A percentile compares a stretch with the other conserved stretches of the same genome.
Evolutionary conservation across 37 sponge, comb jelly and placozoan species (phyloP).

Genomic region (Ianthella basta): DNA sequence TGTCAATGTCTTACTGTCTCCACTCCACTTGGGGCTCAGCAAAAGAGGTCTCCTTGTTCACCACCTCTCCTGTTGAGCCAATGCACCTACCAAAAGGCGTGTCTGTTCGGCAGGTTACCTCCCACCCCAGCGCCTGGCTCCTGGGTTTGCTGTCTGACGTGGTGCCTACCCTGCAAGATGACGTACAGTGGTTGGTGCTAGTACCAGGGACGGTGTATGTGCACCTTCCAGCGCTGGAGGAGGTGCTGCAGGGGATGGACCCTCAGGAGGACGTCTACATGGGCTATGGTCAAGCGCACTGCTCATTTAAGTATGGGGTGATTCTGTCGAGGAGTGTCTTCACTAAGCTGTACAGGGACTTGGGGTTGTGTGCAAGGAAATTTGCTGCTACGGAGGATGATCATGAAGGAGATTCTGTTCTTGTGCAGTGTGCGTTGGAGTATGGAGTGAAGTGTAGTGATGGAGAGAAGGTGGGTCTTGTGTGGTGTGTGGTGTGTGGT

Average conservation of each 20-base stretch:
- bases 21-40: constrained; percentile 17
- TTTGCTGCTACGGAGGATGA: not conserved
- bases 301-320: not conserved
- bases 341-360: not conserved
- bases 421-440: not conserved
- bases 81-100: constrained; percentile 5
- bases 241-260: not conserved
- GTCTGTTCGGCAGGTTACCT: not conserved
- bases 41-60: not conserved
- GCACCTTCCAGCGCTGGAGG: not conserved
- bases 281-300: not conserved
- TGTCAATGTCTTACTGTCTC: constrained; percentile 12
- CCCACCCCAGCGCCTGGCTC: not conserved
- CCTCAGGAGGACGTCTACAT: not conserved
- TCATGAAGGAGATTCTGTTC: constrained; percentile 7
- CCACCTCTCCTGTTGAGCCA: not conserved
- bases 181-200: constrained; percentile 1
- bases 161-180: not conserved
- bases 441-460: not conserved
- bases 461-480: not conserved
- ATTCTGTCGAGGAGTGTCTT: not conserved
- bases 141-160: not conserved
- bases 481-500: constrained; percentile 37
- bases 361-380: not conserved
- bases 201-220: constrained; percentile 3